Evolutionary conservation across 1,140 invertebrate species (phyloP).

Genomic region (Atta cephalotes): DNA sequence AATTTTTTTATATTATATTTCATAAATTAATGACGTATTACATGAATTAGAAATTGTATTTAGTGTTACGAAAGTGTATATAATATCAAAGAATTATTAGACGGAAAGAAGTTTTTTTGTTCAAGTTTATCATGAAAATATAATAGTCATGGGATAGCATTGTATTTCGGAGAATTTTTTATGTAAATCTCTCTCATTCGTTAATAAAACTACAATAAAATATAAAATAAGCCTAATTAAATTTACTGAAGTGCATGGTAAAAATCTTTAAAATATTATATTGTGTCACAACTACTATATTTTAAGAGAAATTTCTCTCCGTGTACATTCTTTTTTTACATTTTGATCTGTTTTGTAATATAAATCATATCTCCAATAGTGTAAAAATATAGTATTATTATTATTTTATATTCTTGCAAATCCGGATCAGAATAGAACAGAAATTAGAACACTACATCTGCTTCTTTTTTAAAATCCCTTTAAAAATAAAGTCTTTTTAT

Average conservation of each 20-base stretch:
- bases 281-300: too few species aligned
- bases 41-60: neutral
- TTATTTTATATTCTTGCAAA: neutral
- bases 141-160: too few species aligned
- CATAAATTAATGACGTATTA: neutral
- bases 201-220: too few species aligned
- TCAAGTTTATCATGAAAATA: too few species aligned
- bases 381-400: neutral
- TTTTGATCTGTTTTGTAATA: neutral
- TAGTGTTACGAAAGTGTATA: neutral
- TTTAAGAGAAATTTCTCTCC: too few species aligned
- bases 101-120: too few species aligned
- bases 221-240: too few species aligned
- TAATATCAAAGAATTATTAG: neutral
- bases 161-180: too few species aligned
- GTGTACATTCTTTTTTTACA: neutral
- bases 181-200: too few species aligned
- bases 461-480: conserved; percentile 11
- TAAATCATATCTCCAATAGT: neutral
- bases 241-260: too few species aligned
- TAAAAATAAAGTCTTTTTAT: conserved; percentile 6
- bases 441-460: neutral
- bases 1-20: neutral
- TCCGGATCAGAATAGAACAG: neutral
- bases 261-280: too few species aligned